These are phyloP conservation scores for Leptinotarsa juncta DNA, from an alignment of 2,888 invertebrate genomes.

Conservation along the genomic window DNA sequence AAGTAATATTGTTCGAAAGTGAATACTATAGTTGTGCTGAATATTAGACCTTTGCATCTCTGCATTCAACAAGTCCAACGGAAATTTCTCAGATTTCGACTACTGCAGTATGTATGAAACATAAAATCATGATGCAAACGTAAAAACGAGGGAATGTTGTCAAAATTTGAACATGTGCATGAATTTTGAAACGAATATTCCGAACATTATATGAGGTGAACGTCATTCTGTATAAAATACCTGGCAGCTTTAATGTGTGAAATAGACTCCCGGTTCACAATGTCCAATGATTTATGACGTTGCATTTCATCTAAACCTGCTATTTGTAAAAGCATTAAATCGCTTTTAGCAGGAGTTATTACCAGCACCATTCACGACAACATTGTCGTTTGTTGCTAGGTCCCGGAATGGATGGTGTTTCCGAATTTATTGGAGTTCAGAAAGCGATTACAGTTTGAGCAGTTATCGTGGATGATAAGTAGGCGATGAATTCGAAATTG, in stretches of 20 bases:
- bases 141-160: too few relatives aligned
- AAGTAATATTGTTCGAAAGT: too few relatives aligned
- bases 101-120: too few relatives aligned
- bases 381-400: constrained; percentile 25
- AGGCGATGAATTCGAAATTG: constrained; percentile 2
- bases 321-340: constrained; percentile 25
- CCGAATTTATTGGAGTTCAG: constrained; percentile 21
- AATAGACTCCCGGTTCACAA: constrained; percentile 16
- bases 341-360: constrained; percentile 19
- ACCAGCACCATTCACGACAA: constrained; percentile 17
- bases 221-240: constrained; percentile 16
- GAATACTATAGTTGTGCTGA: too few relatives aligned
- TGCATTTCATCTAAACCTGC: constrained; percentile 28
- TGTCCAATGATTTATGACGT: constrained; percentile 22
- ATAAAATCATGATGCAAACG: too few relatives aligned
- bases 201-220: constrained; percentile 7
- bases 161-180: background rate
- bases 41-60: too few relatives aligned
- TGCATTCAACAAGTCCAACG: too few relatives aligned
- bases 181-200: constrained; percentile 6
- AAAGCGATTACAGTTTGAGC: constrained; percentile 22
- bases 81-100: too few relatives aligned
- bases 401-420: constrained; percentile 17
- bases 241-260: constrained; percentile 7
- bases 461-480: constrained; percentile 10